phyloP scores from a whole-genome alignment of 2,888 invertebrate genomes.

The Hypomecis atomaria region DNA sequence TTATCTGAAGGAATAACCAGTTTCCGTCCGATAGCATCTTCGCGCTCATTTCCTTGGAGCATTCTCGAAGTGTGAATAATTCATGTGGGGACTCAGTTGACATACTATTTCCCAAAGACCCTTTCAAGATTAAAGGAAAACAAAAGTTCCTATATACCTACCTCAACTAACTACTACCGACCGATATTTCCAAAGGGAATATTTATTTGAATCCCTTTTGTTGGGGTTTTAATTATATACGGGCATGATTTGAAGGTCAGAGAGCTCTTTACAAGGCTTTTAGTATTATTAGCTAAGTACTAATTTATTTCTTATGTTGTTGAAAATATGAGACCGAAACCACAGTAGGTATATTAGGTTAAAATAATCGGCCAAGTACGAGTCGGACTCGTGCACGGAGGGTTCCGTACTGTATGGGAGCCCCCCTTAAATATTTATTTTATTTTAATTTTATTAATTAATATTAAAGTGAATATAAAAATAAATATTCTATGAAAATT shows the following conservation, averaged over 20 bases:
- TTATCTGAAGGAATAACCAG: conserved; percentile 32
- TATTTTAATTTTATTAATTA: too few species aligned
- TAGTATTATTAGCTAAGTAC: too few species aligned
- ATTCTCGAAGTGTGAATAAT: conserved; percentile 67
- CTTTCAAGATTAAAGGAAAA: conserved; percentile 64
- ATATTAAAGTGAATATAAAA: too few species aligned
- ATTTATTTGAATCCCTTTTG: conserved; percentile 42
- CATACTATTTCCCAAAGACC: conserved; percentile 62
- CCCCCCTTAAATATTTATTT: too few species aligned
- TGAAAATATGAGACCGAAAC: too few species aligned
- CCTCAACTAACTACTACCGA: conserved; percentile 35
- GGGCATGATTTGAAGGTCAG: conserved; percentile 22
- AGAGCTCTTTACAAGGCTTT: too few species aligned
- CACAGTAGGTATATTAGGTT: too few species aligned
- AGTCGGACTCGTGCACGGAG: too few species aligned
- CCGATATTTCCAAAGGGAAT: conserved; percentile 46
- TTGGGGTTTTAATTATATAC: conserved; percentile 37
- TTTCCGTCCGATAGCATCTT: conserved; percentile 41
- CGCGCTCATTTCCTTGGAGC: conserved; percentile 57
- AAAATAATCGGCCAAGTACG: too few species aligned
- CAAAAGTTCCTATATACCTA: conserved; percentile 40
- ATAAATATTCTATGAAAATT: too few species aligned
- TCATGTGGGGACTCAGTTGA: conserved; percentile 65
- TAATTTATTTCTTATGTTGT: too few species aligned
- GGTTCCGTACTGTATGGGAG: too few species aligned